These are phyloP conservation scores for Acromyrmex echinatior DNA, from an alignment of 1,140 invertebrate species.

Conservation along the genomic window DNA sequence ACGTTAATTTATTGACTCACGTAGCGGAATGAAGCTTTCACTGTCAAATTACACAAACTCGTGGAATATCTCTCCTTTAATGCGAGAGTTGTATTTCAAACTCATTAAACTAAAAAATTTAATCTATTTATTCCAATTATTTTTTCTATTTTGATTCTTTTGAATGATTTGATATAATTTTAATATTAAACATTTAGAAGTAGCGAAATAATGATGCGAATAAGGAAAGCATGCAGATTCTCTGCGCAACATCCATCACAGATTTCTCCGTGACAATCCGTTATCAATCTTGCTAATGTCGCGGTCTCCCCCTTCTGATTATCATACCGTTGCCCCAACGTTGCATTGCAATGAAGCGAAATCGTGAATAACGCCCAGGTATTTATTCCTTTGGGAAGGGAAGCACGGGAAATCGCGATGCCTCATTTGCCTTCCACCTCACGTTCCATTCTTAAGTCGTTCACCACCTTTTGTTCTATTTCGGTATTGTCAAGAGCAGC, in stretches of 20 bases:
- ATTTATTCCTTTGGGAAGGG: slow-evolving; percentile 59
- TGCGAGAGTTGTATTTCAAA: not conserved
- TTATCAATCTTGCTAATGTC: slow-evolving; percentile 79
- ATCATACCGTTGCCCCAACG: slow-evolving; percentile 68
- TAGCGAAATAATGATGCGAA: not conserved
- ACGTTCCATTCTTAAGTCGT: slow-evolving; percentile 26
- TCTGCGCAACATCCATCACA: slow-evolving; percentile 71
- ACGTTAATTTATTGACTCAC: slow-evolving; percentile 78
- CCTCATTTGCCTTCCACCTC: slow-evolving; percentile 38
- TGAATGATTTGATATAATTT: not conserved
- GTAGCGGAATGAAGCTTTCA: slow-evolving; percentile 35
- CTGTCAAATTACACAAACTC: not conserved
- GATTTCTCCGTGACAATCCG: slow-evolving; percentile 71
- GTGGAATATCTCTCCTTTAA: not conserved
- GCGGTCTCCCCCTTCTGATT: slow-evolving; percentile 67
- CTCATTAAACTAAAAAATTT: slow-evolving; percentile 6
- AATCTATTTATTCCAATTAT: not conserved
- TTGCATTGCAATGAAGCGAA: slow-evolving; percentile 66
- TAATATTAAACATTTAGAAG: not conserved
- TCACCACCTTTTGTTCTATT: slow-evolving; percentile 15
- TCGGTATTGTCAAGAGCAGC: slow-evolving; percentile 36
- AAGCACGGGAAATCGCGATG: slow-evolving; percentile 21
- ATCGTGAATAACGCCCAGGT: slow-evolving; percentile 64
- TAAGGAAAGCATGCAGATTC: slow-evolving; percentile 24
- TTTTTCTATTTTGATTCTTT: not conserved